phyloP scores from a whole-genome alignment of 2,888 invertebrate genomes.

The Notodonta dromedarius region DNA sequence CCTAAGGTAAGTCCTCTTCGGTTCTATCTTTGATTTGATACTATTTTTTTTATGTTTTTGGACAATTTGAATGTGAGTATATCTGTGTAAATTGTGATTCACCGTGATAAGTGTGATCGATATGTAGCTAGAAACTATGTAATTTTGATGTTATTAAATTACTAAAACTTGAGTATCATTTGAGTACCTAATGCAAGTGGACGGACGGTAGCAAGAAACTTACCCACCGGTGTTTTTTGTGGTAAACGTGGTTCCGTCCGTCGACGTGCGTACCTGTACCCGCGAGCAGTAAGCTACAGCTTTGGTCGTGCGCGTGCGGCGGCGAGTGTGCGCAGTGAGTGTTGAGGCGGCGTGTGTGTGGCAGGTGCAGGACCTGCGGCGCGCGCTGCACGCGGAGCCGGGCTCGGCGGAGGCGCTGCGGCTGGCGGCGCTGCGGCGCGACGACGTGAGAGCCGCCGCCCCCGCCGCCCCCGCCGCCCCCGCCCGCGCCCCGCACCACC shows the following conservation, averaged over 20 bases:
- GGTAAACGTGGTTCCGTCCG: constrained; percentile 1
- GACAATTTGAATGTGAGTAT: constrained; percentile 27
- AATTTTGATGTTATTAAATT: constrained; percentile 15
- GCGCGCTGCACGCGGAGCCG: constrained; percentile 91
- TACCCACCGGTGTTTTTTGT: background rate
- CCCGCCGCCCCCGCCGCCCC: constrained; percentile 47
- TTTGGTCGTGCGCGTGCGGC: constrained; percentile 15
- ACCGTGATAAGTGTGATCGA: constrained; percentile 11
- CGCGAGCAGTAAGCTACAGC: constrained; percentile 26
- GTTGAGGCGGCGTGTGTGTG: constrained; percentile 54
- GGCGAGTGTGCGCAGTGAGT: constrained; percentile 33
- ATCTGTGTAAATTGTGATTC: constrained; percentile 14
- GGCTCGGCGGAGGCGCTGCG: constrained; percentile 83
- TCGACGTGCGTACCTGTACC: constrained; percentile 3
- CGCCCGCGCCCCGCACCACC: constrained; percentile 73
- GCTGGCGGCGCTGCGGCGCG: constrained; percentile 80
- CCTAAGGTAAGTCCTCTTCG: constrained; percentile 70
- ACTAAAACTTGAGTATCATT: constrained; percentile 16
- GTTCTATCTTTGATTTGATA: constrained; percentile 43
- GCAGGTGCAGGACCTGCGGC: constrained; percentile 92
- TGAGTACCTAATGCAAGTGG: constrained; percentile 11
- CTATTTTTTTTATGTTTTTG: constrained; percentile 21
- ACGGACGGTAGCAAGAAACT: constrained; percentile 21
- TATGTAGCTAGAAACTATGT: constrained; percentile 21
- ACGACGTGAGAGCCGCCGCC: constrained; percentile 81